Evolutionary conservation across 2,888 invertebrate species (phyloP).

Genomic region (Euclidia mi): DNA sequence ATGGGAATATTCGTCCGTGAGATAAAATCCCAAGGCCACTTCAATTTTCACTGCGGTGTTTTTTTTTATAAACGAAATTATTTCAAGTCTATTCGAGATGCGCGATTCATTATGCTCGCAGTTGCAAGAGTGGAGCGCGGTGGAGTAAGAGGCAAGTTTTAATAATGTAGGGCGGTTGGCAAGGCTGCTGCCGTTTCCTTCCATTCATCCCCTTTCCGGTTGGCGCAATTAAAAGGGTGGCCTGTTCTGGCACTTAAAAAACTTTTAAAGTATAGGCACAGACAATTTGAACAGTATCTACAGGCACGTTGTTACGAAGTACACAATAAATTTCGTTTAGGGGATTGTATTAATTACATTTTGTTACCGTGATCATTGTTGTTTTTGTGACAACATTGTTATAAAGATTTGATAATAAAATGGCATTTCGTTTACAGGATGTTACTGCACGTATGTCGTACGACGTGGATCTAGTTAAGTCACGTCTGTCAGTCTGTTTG

Average conservation of each 20-base stretch:
- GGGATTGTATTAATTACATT: constrained; percentile 58
- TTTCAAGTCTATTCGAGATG: constrained; percentile 79
- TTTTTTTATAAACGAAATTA: constrained; percentile 70
- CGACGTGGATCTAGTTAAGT: neutral
- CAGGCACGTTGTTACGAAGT: constrained; percentile 73
- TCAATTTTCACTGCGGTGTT: constrained; percentile 51
- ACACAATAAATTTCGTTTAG: constrained; percentile 65
- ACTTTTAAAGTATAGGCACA: constrained; percentile 85
- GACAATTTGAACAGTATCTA: constrained; percentile 79
- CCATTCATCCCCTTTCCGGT: constrained; percentile 89
- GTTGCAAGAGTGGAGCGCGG: constrained; percentile 76
- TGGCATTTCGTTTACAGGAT: neutral
- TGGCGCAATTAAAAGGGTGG: constrained; percentile 88
- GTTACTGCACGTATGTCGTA: neutral
- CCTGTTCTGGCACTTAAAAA: constrained; percentile 88
- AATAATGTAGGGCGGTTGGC: constrained; percentile 88
- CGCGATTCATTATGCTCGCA: constrained; percentile 81
- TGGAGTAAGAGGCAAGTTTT: constrained; percentile 86
- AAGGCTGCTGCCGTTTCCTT: constrained; percentile 85
- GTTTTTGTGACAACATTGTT: constrained; percentile 30
- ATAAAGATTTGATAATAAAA: no score
- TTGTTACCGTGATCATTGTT: constrained; percentile 52
- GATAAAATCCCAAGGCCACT: constrained; percentile 56
- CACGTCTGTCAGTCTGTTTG: neutral
- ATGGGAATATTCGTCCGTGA: constrained; percentile 46